These are phyloP conservation scores for Marcusenius ussheri DNA, from an alignment of 2,113 vertebrate genomes.

Conservation along the genomic window DNA sequence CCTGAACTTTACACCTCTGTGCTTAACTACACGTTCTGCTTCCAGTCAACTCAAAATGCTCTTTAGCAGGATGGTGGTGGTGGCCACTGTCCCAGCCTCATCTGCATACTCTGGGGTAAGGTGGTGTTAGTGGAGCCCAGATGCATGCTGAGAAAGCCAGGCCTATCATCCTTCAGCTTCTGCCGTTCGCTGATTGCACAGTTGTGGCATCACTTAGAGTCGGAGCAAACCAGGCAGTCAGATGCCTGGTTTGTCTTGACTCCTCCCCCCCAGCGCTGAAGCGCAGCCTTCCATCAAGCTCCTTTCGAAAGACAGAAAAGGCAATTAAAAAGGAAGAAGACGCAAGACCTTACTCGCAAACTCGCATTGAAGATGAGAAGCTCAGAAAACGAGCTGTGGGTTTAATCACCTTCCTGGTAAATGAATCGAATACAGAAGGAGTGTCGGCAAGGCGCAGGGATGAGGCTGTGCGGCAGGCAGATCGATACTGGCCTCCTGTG, in stretches of 20 bases:
- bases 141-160: background rate
- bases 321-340: background rate
- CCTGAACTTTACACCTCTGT: background rate
- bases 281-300: background rate
- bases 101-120: background rate
- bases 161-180: background rate
- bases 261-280: background rate
- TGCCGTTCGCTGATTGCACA: background rate
- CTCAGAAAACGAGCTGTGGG: background rate
- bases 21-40: background rate
- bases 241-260: background rate
- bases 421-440: background rate
- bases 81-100: background rate
- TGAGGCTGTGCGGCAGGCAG: no score
- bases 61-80: background rate
- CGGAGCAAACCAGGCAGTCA: background rate
- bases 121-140: background rate
- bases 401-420: background rate
- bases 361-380: background rate
- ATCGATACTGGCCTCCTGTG: background rate
- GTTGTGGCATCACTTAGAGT: background rate
- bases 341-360: background rate
- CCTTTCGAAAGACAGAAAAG: background rate
- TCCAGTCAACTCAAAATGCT: background rate
- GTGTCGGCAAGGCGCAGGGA: background rate